These are phyloP conservation scores for Aegithalos caudatus DNA, from an alignment of 2,113 vertebrate genomes.

Conservation along the genomic window DNA sequence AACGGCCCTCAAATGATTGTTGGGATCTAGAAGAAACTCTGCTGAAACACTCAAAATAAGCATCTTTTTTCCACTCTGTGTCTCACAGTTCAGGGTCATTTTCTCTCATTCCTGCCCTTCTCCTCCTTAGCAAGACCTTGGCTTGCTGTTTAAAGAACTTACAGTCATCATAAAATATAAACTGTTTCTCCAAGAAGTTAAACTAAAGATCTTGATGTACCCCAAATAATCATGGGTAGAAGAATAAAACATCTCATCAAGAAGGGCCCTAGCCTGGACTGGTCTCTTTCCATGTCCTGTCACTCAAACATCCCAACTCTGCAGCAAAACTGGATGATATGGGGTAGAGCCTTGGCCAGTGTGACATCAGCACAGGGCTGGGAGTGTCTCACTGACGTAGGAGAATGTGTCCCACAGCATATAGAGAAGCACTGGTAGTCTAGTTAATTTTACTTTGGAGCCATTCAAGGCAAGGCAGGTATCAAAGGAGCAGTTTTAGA, in stretches of 20 bases:
- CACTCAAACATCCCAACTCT: neutral
- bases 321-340: neutral
- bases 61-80: neutral
- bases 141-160: conserved; percentile 50
- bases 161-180: neutral
- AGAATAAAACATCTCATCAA: neutral
- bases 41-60: neutral
- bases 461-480: neutral
- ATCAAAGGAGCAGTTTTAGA: neutral
- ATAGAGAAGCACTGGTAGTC: neutral
- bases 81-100: conserved; percentile 22
- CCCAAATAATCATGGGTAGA: neutral
- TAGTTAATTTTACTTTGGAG: neutral
- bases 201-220: neutral
- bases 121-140: conserved; percentile 33
- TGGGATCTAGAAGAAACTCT: neutral
- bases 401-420: neutral
- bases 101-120: neutral
- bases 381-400: fast-evolving
- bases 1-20: neutral
- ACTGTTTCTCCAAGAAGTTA: neutral
- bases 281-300: neutral
- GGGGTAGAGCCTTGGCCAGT: neutral
- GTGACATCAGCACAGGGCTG: neutral
- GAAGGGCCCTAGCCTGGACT: neutral